Conservation (phyloP, 1,140 invertebrate species). For the Leptopilina boulardi region DNA sequence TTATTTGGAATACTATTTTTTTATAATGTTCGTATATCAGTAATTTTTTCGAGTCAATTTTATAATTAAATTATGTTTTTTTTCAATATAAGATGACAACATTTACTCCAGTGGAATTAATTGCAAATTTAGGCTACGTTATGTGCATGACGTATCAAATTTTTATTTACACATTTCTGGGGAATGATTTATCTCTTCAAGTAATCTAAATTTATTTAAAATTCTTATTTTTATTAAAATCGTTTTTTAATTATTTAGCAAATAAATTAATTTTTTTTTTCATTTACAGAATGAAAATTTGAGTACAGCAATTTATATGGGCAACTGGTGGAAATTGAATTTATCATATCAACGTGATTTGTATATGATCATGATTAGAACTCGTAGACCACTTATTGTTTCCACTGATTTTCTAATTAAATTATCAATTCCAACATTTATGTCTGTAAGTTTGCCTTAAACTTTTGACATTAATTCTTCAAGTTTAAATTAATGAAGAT, state of each 20-base stretch:
- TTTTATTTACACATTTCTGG: conserved; percentile 53
- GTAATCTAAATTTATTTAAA: neutral
- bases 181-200: conserved; percentile 12
- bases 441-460: neutral
- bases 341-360: conserved; percentile 66
- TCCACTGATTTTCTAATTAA: conserved; percentile 74
- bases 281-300: conserved; percentile 68
- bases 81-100: conserved; percentile 41
- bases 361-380: conserved; percentile 72
- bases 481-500: too few relatives aligned
- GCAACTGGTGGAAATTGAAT: conserved; percentile 72
- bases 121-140: conserved; percentile 74
- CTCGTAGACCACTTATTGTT: conserved; percentile 68
- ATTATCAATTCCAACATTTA: conserved; percentile 61
- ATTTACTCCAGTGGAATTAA: conserved; percentile 67
- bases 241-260: neutral
- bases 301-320: conserved; percentile 68
- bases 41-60: too few relatives aligned
- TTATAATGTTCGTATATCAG: neutral
- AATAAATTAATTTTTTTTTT: neutral
- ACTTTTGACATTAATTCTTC: too few relatives aligned
- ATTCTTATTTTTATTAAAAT: conserved; percentile 53
- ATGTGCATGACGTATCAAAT: conserved; percentile 76
- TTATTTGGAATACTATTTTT: too few relatives aligned
- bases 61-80: too few relatives aligned